phyloP scores from a whole-genome alignment of 2,888 invertebrate species.

The Stegophylla sp. region DNA sequence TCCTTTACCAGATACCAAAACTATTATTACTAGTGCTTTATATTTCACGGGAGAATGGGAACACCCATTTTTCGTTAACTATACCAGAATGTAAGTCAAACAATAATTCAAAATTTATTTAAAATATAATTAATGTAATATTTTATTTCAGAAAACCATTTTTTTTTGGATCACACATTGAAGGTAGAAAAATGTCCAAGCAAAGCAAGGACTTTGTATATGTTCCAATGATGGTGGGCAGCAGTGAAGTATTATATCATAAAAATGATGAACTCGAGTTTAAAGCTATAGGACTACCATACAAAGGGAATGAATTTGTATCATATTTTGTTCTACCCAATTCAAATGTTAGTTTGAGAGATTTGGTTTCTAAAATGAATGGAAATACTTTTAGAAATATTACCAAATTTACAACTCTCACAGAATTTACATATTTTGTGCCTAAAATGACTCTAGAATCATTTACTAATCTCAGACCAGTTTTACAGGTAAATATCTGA shows the following conservation, averaged over 20 bases:
- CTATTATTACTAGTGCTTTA: constrained; percentile 74
- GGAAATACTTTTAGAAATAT: constrained; percentile 65
- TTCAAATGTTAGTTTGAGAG: constrained; percentile 63
- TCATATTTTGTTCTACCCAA: constrained; percentile 67
- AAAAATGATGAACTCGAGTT: constrained; percentile 68
- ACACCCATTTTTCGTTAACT: constrained; percentile 70
- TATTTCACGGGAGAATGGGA: constrained; percentile 79
- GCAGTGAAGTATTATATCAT: constrained; percentile 70
- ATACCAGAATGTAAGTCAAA: constrained; percentile 69
- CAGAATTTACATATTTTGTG: constrained; percentile 63
- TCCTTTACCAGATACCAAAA: constrained; percentile 69
- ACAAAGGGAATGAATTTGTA: constrained; percentile 65
- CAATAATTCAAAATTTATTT: background rate
- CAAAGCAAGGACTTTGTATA: constrained; percentile 64
- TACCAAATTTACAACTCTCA: constrained; percentile 61
- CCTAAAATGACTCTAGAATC: constrained; percentile 78
- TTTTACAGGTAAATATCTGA: constrained; percentile 61
- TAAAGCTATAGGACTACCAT: constrained; percentile 65
- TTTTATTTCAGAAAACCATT: constrained; percentile 60
- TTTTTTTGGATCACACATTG: constrained; percentile 27
- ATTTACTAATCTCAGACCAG: constrained; percentile 68
- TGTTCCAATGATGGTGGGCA: constrained; percentile 75
- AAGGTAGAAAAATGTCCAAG: constrained; percentile 66
- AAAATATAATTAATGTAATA: background rate
- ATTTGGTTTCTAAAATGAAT: constrained; percentile 66